phyloP scores from a whole-genome alignment of 2,888 invertebrate species.

The Orchesellides sinensis region DNA sequence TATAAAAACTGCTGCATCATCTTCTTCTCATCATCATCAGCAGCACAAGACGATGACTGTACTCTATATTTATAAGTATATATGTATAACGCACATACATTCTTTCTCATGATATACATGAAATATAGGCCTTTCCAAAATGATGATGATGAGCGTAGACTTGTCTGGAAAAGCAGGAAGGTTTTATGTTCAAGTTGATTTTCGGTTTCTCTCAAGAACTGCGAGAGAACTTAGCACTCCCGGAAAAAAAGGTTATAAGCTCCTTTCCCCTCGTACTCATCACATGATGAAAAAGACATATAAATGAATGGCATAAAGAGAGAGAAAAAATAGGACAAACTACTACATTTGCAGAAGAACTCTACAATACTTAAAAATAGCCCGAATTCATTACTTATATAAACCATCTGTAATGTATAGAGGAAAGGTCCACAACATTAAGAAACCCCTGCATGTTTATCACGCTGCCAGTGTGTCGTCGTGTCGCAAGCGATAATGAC shows the following conservation, averaged over 20 bases:
- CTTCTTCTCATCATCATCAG: not conserved
- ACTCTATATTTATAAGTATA: not conserved
- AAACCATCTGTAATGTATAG: too few relatives aligned
- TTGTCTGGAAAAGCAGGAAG: not conserved
- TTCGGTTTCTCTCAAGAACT: conserved; percentile 8
- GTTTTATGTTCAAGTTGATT: conserved; percentile 20
- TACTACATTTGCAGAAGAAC: too few relatives aligned
- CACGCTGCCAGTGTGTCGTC: too few relatives aligned
- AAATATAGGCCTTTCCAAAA: not conserved
- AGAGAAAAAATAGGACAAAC: too few relatives aligned
- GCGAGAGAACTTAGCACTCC: not conserved
- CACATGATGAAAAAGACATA: not conserved
- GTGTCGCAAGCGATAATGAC: too few relatives aligned
- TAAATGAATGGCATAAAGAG: not conserved
- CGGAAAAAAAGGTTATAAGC: not conserved
- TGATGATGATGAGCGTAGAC: not conserved
- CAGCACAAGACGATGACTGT: too few relatives aligned
- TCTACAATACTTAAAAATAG: too few relatives aligned
- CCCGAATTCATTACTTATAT: too few relatives aligned
- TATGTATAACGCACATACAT: not conserved
- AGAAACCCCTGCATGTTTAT: too few relatives aligned
- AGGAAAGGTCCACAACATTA: too few relatives aligned
- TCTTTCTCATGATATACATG: conserved; percentile 1
- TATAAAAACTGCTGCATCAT: conserved; percentile 13
- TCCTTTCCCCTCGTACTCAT: not conserved